A percentile compares a stretch with the other conserved stretches of the same genome.
These are phyloP conservation scores for Erithacus rubecula DNA, from an alignment of 2,797 vertebrate species.

Conservation along the genomic window DNA sequence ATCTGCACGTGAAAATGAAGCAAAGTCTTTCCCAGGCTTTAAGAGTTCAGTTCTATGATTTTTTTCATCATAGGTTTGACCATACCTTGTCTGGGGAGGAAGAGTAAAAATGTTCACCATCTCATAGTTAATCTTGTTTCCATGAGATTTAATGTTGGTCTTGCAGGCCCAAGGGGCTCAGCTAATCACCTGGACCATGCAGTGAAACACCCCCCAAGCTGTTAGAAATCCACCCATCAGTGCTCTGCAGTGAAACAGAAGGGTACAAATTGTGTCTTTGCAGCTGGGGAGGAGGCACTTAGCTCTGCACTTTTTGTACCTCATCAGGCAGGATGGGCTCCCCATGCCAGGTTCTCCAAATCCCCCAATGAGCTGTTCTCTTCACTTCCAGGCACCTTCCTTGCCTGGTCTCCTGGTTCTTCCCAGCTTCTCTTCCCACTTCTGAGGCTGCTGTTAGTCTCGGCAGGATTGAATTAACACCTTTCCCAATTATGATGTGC, in stretches of 20 bases:
- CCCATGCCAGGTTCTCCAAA: accelerated
- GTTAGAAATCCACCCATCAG: background rate
- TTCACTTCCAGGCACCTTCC: background rate
- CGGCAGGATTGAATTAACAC: constrained; percentile 6
- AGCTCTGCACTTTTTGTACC: background rate
- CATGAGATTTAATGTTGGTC: background rate
- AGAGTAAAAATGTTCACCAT: background rate
- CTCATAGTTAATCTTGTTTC: background rate
- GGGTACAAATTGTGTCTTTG: background rate
- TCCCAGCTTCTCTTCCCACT: background rate
- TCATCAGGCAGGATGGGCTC: background rate
- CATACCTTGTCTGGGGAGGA: background rate
- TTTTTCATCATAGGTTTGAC: background rate
- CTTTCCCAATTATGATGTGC: constrained; percentile 42
- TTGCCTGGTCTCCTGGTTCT: background rate
- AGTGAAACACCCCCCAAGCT: background rate
- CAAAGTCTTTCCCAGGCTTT: background rate
- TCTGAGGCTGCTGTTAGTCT: background rate
- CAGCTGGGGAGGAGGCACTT: background rate
- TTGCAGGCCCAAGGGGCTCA: background rate
- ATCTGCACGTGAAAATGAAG: background rate
- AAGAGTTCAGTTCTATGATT: background rate
- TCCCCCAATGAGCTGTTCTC: background rate
- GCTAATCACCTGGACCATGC: background rate
- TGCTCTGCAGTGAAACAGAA: background rate